phyloP scores from a whole-genome alignment of 1,140 invertebrate species.

The Euschistus heros region DNA sequence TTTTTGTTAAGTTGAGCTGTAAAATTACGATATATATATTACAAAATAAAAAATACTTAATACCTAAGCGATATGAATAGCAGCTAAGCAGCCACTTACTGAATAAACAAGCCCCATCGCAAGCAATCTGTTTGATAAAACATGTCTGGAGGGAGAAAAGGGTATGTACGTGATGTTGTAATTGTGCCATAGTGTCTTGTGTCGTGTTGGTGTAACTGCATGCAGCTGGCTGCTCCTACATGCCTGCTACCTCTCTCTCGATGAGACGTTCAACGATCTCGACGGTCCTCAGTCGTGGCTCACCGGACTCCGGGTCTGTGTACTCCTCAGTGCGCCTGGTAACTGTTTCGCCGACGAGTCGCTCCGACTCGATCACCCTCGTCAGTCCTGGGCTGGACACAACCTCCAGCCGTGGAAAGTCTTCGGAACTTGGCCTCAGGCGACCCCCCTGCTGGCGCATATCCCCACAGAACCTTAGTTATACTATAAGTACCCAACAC shows the following conservation, averaged over 20 bases:
- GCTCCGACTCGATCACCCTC: conserved; percentile 74
- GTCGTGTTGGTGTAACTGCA: background rate
- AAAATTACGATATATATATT: too few relatives aligned
- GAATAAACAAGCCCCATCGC: too few relatives aligned
- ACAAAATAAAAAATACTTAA: too few relatives aligned
- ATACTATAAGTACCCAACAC: background rate
- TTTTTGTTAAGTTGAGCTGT: too few relatives aligned
- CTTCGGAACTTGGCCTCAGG: conserved; percentile 29
- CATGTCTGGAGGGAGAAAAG: too few relatives aligned
- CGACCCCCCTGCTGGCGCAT: background rate
- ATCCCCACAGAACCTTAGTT: background rate
- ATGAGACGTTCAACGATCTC: conserved; percentile 90
- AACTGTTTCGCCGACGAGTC: conserved; percentile 77
- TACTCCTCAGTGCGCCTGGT: conserved; percentile 77
- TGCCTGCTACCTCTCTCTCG: conserved; percentile 77
- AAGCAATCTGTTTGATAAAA: too few relatives aligned
- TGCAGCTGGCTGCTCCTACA: background rate
- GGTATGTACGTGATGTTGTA: too few relatives aligned
- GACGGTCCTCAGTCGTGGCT: conserved; percentile 73
- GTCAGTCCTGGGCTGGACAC: conserved; percentile 67
- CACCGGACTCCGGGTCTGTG: conserved; percentile 70
- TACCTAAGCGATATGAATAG: too few relatives aligned
- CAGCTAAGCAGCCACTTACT: too few relatives aligned
- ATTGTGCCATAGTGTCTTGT: background rate
- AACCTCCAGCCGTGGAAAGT: conserved; percentile 73